Percentiles rank a stretch among this genome's conserved stretches.
phyloP scores from a whole-genome alignment of 2,888 invertebrate genomes.

The Tenthredo distinguenda region DNA sequence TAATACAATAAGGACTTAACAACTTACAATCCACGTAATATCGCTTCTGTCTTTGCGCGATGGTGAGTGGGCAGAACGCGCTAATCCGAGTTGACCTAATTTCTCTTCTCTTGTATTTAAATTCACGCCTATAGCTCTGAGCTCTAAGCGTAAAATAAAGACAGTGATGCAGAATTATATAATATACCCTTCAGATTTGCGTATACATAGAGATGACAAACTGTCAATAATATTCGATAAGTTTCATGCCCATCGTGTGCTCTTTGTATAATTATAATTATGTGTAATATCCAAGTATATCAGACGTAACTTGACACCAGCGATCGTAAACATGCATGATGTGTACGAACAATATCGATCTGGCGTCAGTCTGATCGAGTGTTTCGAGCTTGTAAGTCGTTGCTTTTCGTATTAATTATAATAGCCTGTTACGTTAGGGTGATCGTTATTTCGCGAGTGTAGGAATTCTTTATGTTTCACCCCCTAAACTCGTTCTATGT shows the following conservation, averaged over 20 bases:
- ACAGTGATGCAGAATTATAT: not conserved
- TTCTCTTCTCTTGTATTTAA: conserved; percentile 24
- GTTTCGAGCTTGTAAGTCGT: not conserved
- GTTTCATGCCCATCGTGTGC: not conserved
- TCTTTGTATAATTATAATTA: not conserved
- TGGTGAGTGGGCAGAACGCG: not conserved
- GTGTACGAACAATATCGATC: not conserved
- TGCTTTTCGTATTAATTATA: not conserved
- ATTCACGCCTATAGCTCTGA: not conserved
- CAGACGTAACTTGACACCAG: not conserved
- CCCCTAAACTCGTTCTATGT: not conserved
- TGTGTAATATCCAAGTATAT: not conserved
- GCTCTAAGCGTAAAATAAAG: not conserved
- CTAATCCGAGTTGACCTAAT: conserved; percentile 18
- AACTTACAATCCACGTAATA: not conserved
- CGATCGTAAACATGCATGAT: not conserved
- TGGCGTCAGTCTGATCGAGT: not conserved
- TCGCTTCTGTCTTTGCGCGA: not conserved
- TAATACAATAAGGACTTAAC: not conserved
- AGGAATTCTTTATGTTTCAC: not conserved
- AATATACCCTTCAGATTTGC: not conserved
- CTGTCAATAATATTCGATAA: not conserved
- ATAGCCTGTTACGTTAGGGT: not conserved
- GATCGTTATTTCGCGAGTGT: not conserved
- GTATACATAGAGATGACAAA: not conserved